Conservation (phyloP, 2,797 vertebrate genomes). For the Danio kyathit region DNA sequence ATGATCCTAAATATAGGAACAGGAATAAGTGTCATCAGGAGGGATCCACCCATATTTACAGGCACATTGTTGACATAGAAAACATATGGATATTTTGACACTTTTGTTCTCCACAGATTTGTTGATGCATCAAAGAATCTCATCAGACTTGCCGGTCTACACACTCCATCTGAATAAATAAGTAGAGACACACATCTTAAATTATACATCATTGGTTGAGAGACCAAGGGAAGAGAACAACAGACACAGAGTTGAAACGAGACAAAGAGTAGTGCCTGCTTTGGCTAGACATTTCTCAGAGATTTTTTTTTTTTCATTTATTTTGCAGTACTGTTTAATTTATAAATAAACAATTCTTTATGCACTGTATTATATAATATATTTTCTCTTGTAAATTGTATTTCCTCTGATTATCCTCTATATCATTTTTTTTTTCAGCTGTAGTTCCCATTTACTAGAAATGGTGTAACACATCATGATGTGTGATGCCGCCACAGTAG, state of each 20-base stretch:
- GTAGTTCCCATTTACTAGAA: background rate
- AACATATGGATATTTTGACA: conserved; percentile 18
- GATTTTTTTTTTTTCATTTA: background rate
- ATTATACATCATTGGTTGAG: conserved; percentile 15
- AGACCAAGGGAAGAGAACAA: conserved; percentile 6
- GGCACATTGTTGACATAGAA: background rate
- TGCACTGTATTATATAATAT: too few relatives aligned
- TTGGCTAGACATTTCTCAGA: background rate
- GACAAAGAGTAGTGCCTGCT: conserved; percentile 1
- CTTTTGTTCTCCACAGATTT: background rate
- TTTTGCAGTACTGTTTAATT: too few relatives aligned
- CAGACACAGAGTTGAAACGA: background rate
- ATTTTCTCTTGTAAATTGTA: too few relatives aligned
- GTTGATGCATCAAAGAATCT: background rate
- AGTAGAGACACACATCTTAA: conserved; percentile 24
- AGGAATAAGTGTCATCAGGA: background rate
- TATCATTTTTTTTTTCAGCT: background rate
- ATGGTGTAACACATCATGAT: background rate
- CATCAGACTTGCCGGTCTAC: background rate
- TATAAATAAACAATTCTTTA: too few relatives aligned
- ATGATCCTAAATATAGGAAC: background rate
- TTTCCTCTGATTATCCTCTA: background rate
- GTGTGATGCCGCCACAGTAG: background rate
- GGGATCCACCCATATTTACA: conserved; percentile 10
- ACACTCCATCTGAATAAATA: conserved; percentile 25